Evolutionary conservation across 2,113 vertebrate species (phyloP).

Genomic region (Bungarus multicinctus): DNA sequence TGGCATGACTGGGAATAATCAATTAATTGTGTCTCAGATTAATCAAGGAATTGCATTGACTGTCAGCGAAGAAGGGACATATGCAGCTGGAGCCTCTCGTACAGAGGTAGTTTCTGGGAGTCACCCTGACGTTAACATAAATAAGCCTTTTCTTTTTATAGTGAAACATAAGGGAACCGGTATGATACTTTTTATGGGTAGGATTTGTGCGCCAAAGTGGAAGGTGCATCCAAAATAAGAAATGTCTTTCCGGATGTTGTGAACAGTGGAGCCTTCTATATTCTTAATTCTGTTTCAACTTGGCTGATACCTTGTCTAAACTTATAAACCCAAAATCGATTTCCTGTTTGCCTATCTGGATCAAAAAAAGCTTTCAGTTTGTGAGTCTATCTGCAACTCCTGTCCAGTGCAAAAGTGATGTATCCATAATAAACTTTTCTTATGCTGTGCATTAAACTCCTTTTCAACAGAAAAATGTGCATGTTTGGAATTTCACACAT

Average conservation of each 20-base stretch:
- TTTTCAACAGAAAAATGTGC: too few relatives aligned
- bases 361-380: background rate
- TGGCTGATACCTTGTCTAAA: background rate
- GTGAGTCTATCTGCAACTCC: background rate
- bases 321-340: background rate
- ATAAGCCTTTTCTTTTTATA: conserved; percentile 35
- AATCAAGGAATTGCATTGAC: background rate
- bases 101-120: background rate
- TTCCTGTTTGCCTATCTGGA: background rate
- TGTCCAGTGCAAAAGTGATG: background rate
- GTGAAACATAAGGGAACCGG: conserved; percentile 8
- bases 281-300: background rate
- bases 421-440: background rate
- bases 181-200: conserved; percentile 18
- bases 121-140: background rate
- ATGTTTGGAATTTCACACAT: background rate
- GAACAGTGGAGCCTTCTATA: background rate
- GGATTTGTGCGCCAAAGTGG: background rate
- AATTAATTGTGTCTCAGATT: conserved; percentile 51
- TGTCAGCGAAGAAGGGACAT: conserved; percentile 60
- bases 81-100: conserved; percentile 46
- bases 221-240: background rate
- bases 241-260: background rate
- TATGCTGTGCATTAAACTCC: too few relatives aligned
- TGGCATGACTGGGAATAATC: conserved; percentile 52